Base-by-base conservation (phyloP, 2,113 vertebrate genomes). In the Limanda limanda region DNA sequence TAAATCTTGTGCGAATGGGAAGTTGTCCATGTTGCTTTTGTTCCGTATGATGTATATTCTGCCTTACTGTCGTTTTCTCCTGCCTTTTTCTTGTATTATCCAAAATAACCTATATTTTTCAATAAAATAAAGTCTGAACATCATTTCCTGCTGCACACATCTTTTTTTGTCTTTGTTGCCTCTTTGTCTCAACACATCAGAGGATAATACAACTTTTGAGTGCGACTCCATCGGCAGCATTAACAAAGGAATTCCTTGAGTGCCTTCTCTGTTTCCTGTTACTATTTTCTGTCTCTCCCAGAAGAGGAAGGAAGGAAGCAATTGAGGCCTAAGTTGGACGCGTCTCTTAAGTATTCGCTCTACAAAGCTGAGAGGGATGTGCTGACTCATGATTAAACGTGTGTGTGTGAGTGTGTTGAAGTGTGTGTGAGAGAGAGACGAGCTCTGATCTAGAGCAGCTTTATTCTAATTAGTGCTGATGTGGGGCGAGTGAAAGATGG, bases 71-170 rank as follows among this genome's bases (percentile, higher is more conserved):
- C 63, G 23, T 81, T 67, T 24, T 67, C 62, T 78, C 79, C n/a
- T 70, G 74, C 76, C 55, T 78, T 66, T 83, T 83, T 61, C 8
- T 83, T 91, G 86, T 88, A 78, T 79, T 81, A 76, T 83, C 63
- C 68, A 71, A 91, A 89, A 89, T 94, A 92, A 94, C 91, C 87
- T 94, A 92, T 95, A 94, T 95, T 95, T 94, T 95, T 94, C 88
- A 95, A 94, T 94, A 94, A 94, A 94, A 91, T n/a, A 68, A 71
- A 84, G 77, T 25, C 63, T 80, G 58, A 82, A 74, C 55, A 55
- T 69, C 31, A 7, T 68, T 58, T 25, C 10, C 40, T 10, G 21
- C 52, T 47, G 21, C 20, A 13, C 63, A 31, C 5, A 31, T 31
- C 31, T 31, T 31, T 62, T 76, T 68, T 52, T 51, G n/a, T 86